phyloP scores from a whole-genome alignment of 2,113 vertebrate species.

The Butastur rufipennis region DNA sequence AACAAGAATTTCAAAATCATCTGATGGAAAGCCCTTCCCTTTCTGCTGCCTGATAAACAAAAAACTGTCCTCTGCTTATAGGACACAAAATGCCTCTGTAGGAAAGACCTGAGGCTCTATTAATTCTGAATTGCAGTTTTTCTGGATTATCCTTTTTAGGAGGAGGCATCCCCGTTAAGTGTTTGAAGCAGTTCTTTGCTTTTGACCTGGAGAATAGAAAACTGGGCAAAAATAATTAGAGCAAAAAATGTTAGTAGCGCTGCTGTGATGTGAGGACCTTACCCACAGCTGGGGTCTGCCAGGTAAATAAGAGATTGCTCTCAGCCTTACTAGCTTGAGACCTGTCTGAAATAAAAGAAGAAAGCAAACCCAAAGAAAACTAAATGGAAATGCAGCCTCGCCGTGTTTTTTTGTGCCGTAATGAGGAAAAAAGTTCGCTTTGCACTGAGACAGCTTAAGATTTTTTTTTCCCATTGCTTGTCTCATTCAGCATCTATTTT shows the following conservation, averaged over 20 bases:
- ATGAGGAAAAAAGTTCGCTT: neutral
- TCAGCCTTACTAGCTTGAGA: neutral
- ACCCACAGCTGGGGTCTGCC: neutral
- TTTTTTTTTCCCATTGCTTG: neutral
- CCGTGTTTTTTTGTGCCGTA: neutral
- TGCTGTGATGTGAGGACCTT: neutral
- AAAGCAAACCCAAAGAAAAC: neutral
- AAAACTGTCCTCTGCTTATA: neutral
- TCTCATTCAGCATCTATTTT: neutral
- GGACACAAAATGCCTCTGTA: neutral
- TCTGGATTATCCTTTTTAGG: neutral
- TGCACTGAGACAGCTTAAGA: neutral
- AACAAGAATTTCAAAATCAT: conserved; percentile 43
- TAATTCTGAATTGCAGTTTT: neutral
- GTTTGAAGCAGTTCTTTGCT: neutral
- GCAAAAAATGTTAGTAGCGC: neutral
- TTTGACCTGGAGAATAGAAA: neutral
- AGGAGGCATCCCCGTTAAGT: neutral
- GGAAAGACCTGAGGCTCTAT: neutral
- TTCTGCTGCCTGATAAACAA: neutral
- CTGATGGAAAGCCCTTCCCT: neutral
- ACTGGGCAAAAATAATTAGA: neutral
- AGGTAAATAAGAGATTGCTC: neutral
- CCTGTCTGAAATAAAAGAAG: neutral
- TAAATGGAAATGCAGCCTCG: neutral